Percentiles rank a stretch among this genome's conserved stretches.
These are phyloP conservation scores for Sturmia bella DNA, from an alignment of 2,888 invertebrate genomes.

Conservation along the genomic window DNA sequence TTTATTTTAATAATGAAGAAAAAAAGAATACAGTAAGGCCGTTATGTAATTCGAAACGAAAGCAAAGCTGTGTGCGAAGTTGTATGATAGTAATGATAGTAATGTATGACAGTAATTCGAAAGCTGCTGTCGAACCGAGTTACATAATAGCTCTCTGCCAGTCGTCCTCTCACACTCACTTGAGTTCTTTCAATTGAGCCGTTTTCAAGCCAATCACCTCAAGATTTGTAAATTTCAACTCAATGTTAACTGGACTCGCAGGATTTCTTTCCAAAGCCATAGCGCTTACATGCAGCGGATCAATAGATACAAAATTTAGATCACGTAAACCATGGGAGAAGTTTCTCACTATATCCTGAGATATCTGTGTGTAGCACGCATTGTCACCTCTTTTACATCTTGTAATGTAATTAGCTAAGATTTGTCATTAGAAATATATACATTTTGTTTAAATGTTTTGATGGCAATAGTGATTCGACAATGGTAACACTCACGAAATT, in stretches of 20 bases:
- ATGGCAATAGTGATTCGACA: too few relatives aligned
- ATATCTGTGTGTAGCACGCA: slow-evolving; percentile 69
- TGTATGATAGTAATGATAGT: too few relatives aligned
- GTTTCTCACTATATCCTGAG: slow-evolving; percentile 71
- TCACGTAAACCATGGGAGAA: slow-evolving; percentile 75
- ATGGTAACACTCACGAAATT: slow-evolving; percentile 53
- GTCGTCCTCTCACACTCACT: slow-evolving; percentile 24
- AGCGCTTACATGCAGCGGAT: slow-evolving; percentile 78
- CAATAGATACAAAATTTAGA: slow-evolving; percentile 75
- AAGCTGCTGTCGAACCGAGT: too few relatives aligned
- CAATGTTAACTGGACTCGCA: slow-evolving; percentile 78
- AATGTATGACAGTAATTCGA: too few relatives aligned
- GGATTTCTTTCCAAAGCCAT: slow-evolving; percentile 75
- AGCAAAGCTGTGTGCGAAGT: too few relatives aligned
- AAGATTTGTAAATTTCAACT: slow-evolving; percentile 76
- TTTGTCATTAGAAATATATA: neutral
- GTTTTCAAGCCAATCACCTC: slow-evolving; percentile 75
- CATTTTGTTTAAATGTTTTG: neutral
- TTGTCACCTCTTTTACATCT: slow-evolving; percentile 70
- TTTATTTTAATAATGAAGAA: neutral
- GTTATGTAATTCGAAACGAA: too few relatives aligned
- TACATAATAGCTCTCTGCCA: too few relatives aligned
- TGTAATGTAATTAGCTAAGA: slow-evolving; percentile 37
- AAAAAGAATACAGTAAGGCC: too few relatives aligned
- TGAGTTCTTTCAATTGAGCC: slow-evolving; percentile 67